Evolutionary conservation across 53 echinoderm and acorn worm genomes (phyloP), one percentile per base, ranked within the genome.

Genomic region (Holothuria leucospilota): DNA sequence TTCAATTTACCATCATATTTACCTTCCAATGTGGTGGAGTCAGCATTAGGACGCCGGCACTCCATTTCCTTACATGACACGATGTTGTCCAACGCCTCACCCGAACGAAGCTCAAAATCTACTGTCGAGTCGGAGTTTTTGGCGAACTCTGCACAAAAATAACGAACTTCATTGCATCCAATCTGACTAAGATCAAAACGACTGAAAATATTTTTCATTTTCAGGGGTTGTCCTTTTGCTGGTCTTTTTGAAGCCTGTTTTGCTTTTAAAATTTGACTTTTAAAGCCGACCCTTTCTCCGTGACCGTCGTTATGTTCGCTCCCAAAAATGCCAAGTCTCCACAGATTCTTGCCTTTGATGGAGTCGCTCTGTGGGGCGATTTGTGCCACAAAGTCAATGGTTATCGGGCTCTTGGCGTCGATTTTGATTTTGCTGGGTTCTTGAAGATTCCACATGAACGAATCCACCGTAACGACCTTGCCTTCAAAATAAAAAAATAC

Each of bases 251-350:
- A 28, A 24, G 64, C 27, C 29, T 87, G 87, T 38, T 87, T 78
- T 71, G 25, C 8, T 8, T 61, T 87, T 38, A 87, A 62, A 65
- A 87, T 78, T 63, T 87, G 87, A 18, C 78, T 49, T 9, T 63
- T 49, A 78, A 78, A 78, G 61, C 87, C 87, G 39, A 39, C 72
- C 20, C 78, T 58, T n/a, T 78, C 87, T 25, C 87, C 87, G 62
- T 28, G 42, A 20, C 87, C 87, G 63, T 87, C 87, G 4, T 21
- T n/a, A 40, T 65, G 63, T 39, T 87, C 64, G 52, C 78, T 87
- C 8, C 82, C 82, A 39, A 82, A 82, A 27, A 82, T 82, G 21
- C 82, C 82, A n/a, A 82, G 34, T 23, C 34, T 63, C 82, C 82
- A 82, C 15, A 82, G 62, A 12, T 41, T 82, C 42, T 64, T 63